Conservation (phyloP, 2,113 vertebrate genomes). For the Eulacestoma nigropectus region DNA sequence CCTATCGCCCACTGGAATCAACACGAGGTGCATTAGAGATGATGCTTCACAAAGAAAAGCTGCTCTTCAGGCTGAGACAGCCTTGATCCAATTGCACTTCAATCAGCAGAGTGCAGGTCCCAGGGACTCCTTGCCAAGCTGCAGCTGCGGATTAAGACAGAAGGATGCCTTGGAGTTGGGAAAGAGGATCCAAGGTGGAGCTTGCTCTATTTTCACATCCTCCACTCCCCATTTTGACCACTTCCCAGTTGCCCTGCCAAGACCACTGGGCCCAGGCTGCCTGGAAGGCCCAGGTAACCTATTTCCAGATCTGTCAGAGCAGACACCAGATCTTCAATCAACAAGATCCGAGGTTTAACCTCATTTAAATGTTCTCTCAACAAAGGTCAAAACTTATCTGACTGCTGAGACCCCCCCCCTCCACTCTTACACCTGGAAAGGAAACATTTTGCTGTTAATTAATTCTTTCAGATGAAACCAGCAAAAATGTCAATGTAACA, state of each 20-base stretch:
- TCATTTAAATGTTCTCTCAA: constrained; percentile 56
- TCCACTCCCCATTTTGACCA: neutral
- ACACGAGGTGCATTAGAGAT: neutral
- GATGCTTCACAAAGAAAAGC: neutral
- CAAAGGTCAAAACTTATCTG: constrained; percentile 70
- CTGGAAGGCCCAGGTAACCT: neutral
- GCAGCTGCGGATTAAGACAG: constrained; percentile 3
- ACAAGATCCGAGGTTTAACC: constrained; percentile 1
- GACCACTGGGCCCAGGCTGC: neutral
- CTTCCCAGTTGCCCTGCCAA: neutral
- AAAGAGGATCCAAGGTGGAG: neutral
- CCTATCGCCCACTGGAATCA: neutral
- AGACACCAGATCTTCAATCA: neutral
- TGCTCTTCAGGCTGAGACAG: constrained; percentile 15
- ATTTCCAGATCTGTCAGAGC: constrained; percentile 31
- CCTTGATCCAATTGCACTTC: constrained; percentile 33
- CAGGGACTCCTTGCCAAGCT: neutral
- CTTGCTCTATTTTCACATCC: neutral
- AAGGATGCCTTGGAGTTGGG: neutral
- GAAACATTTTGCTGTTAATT: constrained; percentile 68
- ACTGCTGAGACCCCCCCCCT: neutral
- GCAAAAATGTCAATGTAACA: constrained; percentile 73
- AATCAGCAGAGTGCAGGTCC: constrained; percentile 43
- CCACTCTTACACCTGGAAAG: constrained; percentile 31
- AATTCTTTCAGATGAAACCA: constrained; percentile 69